A percentile compares a stretch with the other conserved stretches of the same genome.
phyloP scores from a whole-genome alignment of 2,888 invertebrate species.

The Xestia sexstrigata region DNA sequence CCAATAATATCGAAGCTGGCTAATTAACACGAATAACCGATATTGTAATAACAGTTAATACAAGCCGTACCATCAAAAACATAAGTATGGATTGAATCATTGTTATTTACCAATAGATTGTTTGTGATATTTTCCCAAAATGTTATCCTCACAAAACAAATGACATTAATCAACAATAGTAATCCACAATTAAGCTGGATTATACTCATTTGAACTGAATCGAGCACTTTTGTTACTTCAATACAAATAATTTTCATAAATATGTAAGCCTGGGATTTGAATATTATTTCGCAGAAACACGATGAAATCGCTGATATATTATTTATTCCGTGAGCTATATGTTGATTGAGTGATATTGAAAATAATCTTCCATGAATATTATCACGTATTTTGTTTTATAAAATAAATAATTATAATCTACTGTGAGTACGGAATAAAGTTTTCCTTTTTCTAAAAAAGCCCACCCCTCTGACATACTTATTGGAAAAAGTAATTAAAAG shows the following conservation, averaged over 20 bases:
- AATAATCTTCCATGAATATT: constrained; percentile 27
- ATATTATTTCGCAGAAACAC: constrained; percentile 42
- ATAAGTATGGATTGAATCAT: constrained; percentile 4
- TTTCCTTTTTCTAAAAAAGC: neutral
- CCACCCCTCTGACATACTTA: neutral
- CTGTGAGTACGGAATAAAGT: neutral
- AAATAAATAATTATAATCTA: neutral
- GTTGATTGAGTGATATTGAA: constrained; percentile 46
- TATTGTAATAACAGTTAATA: constrained; percentile 8
- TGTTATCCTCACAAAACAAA: constrained; percentile 38
- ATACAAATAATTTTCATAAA: constrained; percentile 59
- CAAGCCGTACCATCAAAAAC: neutral
- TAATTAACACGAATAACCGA: neutral
- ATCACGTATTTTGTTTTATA: neutral
- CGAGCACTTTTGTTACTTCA: constrained; percentile 52
- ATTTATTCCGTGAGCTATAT: constrained; percentile 43
- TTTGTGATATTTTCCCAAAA: constrained; percentile 38
- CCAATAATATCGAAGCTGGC: neutral
- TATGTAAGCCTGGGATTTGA: constrained; percentile 54
- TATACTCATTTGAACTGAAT: constrained; percentile 64
- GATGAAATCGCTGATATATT: constrained; percentile 33
- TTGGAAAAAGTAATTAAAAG: constrained; percentile 23
- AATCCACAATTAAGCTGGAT: constrained; percentile 67
- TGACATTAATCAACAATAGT: constrained; percentile 62
- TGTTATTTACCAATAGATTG: constrained; percentile 25